Percentiles rank a stretch among this genome's conserved stretches.
Evolutionary conservation across 2,113 vertebrate genomes (phyloP).

Genomic region (Fukomys damarensis): DNA sequence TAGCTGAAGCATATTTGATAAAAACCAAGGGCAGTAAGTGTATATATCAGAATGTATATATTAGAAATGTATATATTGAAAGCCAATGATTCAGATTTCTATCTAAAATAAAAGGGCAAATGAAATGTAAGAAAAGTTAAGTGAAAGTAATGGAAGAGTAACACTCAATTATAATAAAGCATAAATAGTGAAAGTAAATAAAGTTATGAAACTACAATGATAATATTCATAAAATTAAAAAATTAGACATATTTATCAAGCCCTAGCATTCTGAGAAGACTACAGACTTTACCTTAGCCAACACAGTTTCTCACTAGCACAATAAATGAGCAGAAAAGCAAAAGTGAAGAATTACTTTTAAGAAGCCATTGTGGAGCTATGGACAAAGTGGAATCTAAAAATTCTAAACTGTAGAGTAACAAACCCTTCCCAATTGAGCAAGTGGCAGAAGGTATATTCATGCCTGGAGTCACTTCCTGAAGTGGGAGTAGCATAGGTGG

Average conservation of each 20-base stretch:
- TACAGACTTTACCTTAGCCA: neutral
- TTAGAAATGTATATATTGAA: neutral
- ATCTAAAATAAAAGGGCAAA: neutral
- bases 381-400: neutral
- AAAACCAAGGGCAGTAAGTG: neutral
- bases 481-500: too few relatives aligned
- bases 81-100: neutral
- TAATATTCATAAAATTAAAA: neutral
- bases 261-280: neutral
- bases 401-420: neutral
- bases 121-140: neutral
- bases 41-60: too few relatives aligned
- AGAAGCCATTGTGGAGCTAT: neutral
- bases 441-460: neutral
- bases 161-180: neutral
- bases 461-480: neutral
- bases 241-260: neutral
- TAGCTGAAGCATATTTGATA: neutral
- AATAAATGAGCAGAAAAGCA: neutral
- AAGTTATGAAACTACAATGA: neutral
- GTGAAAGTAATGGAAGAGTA: neutral
- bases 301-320: neutral
- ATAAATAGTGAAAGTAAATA: neutral
- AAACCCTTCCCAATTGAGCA: neutral
- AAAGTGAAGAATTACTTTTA: neutral